A percentile compares a stretch with the other conserved stretches of the same genome.
Conservation (phyloP, 2,888 invertebrate genomes). For the Melieria picta region DNA sequence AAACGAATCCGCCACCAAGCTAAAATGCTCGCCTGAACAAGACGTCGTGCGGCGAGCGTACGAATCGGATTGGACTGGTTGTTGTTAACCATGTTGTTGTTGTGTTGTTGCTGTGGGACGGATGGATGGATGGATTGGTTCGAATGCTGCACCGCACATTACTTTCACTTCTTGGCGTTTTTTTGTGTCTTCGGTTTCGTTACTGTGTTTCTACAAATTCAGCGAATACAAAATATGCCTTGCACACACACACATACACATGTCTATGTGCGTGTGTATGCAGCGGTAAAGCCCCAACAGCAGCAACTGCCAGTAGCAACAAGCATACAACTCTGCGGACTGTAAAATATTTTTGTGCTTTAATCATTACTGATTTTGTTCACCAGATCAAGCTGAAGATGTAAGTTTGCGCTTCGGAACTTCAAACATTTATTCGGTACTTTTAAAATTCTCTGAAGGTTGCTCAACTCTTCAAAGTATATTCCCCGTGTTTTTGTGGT, state of each 20-base stretch:
- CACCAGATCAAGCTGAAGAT: too few relatives aligned
- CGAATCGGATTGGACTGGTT: conserved; percentile 5
- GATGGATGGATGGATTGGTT: conserved; percentile 22
- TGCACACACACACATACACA: not conserved
- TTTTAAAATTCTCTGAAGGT: too few relatives aligned
- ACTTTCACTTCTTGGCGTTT: conserved; percentile 48
- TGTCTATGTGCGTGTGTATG: not conserved
- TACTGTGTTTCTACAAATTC: conserved; percentile 18
- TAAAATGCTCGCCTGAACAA: conserved; percentile 17
- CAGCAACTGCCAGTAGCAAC: too few relatives aligned
- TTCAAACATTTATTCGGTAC: too few relatives aligned
- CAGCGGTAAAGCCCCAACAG: too few relatives aligned
- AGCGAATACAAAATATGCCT: conserved; percentile 23
- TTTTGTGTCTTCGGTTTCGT: conserved; percentile 20
- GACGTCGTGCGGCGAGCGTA: conserved; percentile 10
- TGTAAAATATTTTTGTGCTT: too few relatives aligned
- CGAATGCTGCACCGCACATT: conserved; percentile 38
- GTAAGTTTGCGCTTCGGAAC: too few relatives aligned
- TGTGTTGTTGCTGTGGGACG: conserved; percentile 13
- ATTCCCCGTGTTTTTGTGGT: too few relatives aligned
- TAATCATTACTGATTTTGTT: too few relatives aligned
- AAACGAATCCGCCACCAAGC: conserved; percentile 13
- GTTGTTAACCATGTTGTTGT: not conserved
- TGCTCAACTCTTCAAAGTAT: too few relatives aligned
- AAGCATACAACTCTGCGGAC: too few relatives aligned